Base-by-base conservation (phyloP, 2,113 vertebrate genomes). In the Peromyscus leucopus region DNA sequence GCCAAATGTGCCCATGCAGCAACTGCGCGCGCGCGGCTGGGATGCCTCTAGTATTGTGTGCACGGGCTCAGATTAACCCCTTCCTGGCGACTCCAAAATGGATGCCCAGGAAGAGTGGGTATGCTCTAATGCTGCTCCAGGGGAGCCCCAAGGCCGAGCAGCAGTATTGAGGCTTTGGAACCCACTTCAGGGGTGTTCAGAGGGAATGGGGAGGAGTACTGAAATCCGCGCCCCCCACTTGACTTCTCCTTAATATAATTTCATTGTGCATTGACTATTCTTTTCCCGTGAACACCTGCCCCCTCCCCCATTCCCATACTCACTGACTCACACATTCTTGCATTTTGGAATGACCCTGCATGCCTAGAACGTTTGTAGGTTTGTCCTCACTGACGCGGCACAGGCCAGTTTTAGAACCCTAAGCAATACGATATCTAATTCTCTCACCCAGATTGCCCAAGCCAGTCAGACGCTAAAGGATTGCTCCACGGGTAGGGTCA, bases 1-100 rank as follows among this genome's bases (percentile, higher is more conserved):
- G 98, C 98, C 98, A 99, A 99, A 99, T 98, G 98, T 97, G 98
- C 98, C 98, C 97, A 96, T 98, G 98, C 98, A 97, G 98, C 98
- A 98, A 98, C 98, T 98, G 98, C n/a, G n/a, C n/a, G n/a, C 39
- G n/a, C 90, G 94, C 63, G 97, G 98, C 98, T 98, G 98, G 97
- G 98, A 98, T 98, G 98, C 98, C 98, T 97, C 97, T 96, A 98
- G 98, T 98, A 98, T 98, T 98, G 98, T 98, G 97, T 96, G 88
- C 61, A 22, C 36, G 33, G 95, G 83, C 93, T 97, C 95, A 69
- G 75, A 28, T 98, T 98, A 98, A 96, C 97, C 98, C 97, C 97
- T 98, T 36, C 16, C 15, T 24, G 94, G 75, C 22, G 11, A 88
- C 89, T 96, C 24, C 51, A 21, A 86, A 83, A 61, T 4, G 0